Percentiles rank a stretch among this genome's conserved stretches.
Conservation (phyloP, 2,113 vertebrate species). For the Nicator chloris region DNA sequence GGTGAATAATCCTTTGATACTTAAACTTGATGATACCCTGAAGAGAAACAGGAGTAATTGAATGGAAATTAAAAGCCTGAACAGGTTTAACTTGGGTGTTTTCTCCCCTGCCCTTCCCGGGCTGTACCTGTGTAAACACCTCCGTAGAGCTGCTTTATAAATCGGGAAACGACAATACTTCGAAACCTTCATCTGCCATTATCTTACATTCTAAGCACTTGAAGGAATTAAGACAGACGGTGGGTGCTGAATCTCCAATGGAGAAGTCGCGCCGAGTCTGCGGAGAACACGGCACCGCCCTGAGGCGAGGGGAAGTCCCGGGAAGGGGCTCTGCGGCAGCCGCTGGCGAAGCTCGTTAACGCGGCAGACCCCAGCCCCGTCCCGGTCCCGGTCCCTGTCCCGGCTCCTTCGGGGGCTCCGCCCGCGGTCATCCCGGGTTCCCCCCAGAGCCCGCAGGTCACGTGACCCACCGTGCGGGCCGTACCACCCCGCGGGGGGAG, state of each 20-base stretch:
- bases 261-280: background rate
- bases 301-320: accelerated
- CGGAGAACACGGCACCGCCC: background rate
- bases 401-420: background rate
- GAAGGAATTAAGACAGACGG: background rate
- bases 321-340: background rate
- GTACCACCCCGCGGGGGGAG: background rate
- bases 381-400: accelerated
- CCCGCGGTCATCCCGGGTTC: background rate
- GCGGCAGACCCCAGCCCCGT: accelerated
- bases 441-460: background rate
- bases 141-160: background rate
- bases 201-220: background rate
- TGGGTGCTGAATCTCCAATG: accelerated
- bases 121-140: background rate
- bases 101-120: background rate
- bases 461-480: accelerated
- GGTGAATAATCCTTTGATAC: background rate
- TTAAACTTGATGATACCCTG: background rate
- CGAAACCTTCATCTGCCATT: too few relatives aligned
- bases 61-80: background rate
- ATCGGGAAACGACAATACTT: accelerated
- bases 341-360: accelerated
- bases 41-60: background rate
- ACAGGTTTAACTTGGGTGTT: background rate